Conservation (phyloP, 53 echinoderm and acorn worm species). For the Echinarachnius parma region DNA sequence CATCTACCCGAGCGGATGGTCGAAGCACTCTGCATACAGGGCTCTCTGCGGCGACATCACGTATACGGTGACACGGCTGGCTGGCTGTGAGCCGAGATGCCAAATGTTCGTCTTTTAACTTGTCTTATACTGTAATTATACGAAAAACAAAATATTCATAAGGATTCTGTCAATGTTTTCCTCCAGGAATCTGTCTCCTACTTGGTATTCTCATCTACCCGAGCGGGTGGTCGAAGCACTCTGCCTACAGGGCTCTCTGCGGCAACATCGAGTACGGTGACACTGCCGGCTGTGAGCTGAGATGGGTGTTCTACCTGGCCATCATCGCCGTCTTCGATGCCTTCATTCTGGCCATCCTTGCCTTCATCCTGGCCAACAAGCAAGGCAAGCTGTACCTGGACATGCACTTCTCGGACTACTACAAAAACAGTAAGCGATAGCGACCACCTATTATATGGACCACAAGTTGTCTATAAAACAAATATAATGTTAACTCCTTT, state of each 20-base stretch:
- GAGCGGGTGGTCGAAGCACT: constrained; percentile 62
- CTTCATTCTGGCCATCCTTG: constrained; percentile 80
- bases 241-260: constrained; percentile 44
- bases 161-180: no score
- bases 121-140: no score
- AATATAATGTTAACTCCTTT: no score
- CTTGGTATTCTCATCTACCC: constrained; percentile 80
- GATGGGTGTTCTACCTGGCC: constrained; percentile 93
- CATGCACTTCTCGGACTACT: constrained; percentile 91
- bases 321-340: constrained; percentile 92
- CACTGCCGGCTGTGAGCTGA: constrained; percentile 61
- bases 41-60: constrained; percentile 40
- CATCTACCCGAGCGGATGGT: constrained; percentile 75
- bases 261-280: constrained; percentile 44
- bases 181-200: constrained; percentile 69
- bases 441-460: no score
- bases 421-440: constrained; percentile 67
- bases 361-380: constrained; percentile 86
- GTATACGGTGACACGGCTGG: constrained; percentile 46
- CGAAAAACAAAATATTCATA: no score
- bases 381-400: constrained; percentile 88
- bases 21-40: constrained; percentile 31
- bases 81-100: constrained; percentile 82
- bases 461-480: no score
- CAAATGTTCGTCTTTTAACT: no score